A percentile compares a stretch with the other conserved stretches of the same genome.
Conservation (phyloP, 2,888 invertebrate genomes). For the Sarcophaga carnaria region DNA sequence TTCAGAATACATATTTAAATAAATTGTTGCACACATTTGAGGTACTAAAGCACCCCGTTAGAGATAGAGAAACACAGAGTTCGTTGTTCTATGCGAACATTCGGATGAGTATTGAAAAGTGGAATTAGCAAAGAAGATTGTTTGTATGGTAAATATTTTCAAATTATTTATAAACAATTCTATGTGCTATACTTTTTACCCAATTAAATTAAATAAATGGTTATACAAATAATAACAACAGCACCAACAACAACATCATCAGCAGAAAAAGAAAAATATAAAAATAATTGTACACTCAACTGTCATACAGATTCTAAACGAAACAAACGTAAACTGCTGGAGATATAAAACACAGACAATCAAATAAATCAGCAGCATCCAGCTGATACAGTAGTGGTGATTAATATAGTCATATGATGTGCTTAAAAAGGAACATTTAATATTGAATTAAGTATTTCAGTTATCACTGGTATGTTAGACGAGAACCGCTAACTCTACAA, state of each 20-base stretch:
- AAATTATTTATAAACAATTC: conserved; percentile 66
- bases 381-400: conserved; percentile 4
- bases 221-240: conserved; percentile 47
- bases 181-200: conserved; percentile 65
- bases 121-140: conserved; percentile 2
- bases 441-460: too few species aligned
- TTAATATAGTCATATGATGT: background rate
- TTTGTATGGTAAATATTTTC: conserved; percentile 64
- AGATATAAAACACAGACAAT: background rate
- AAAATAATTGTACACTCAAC: conserved; percentile 14
- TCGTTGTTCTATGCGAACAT: too few species aligned
- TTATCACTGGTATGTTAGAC: too few species aligned
- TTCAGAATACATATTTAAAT: background rate
- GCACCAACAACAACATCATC: conserved; percentile 29
- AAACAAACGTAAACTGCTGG: conserved; percentile 16
- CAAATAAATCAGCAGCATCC: conserved; percentile 10
- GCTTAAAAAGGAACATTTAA: too few species aligned
- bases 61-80: too few species aligned
- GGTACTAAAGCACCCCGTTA: background rate
- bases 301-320: conserved; percentile 36
- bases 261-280: conserved; percentile 6
- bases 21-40: conserved; percentile 7
- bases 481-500: too few species aligned
- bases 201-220: conserved; percentile 64
- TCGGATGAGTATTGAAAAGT: too few species aligned